These are phyloP conservation scores for Ephestia elutella DNA, from an alignment of 1,140 invertebrate species.

Conservation along the genomic window DNA sequence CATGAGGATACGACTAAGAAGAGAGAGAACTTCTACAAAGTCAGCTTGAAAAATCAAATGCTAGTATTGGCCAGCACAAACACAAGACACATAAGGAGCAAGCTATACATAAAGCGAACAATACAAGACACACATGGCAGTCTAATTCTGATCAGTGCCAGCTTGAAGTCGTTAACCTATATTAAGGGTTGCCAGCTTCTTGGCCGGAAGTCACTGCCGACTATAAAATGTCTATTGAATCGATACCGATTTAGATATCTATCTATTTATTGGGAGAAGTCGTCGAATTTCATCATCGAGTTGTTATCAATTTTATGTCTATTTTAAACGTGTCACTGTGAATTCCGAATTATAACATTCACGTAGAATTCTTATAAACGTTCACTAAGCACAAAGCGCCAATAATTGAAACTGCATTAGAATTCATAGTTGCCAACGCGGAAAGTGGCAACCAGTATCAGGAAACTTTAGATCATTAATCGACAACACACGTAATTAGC, in stretches of 20 bases:
- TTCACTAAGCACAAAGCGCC: not conserved
- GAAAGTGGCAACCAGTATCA: not conserved
- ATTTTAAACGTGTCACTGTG: not conserved
- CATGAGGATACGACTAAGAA: too few relatives aligned
- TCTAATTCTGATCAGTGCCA: conserved; percentile 24
- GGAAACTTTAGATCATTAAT: not conserved
- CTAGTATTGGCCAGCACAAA: too few relatives aligned
- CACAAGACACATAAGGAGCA: not conserved
- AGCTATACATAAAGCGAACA: not conserved
- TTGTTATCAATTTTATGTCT: not conserved
- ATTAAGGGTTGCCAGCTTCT: conserved; percentile 28
- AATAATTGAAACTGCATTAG: not conserved
- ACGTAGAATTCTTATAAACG: not conserved
- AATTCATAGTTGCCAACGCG: not conserved
- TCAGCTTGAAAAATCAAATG: too few relatives aligned
- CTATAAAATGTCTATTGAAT: conserved; percentile 12
- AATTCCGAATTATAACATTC: too few relatives aligned
- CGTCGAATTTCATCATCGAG: too few relatives aligned
- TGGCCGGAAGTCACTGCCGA: conserved; percentile 28
- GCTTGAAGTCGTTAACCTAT: conserved; percentile 36
- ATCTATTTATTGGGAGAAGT: not conserved
- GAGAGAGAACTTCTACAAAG: too few relatives aligned
- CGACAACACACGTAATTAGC: not conserved
- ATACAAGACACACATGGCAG: conserved; percentile 16
- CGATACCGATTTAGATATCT: conserved; percentile 6